Base-by-base conservation (phyloP, 2,113 vertebrate genomes). In the Nansenia antarctica region DNA sequence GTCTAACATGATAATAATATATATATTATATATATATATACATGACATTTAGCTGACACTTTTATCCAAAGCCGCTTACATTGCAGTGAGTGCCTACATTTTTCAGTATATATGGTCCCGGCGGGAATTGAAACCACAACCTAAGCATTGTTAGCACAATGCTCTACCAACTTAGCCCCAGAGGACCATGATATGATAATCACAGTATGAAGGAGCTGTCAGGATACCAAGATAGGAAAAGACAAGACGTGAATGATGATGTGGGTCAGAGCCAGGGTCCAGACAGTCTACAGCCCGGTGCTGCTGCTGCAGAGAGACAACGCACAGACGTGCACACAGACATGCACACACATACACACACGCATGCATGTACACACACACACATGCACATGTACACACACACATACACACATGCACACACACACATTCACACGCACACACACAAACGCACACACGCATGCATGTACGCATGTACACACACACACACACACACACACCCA, bases 291-390 rank as follows among this genome's bases (percentile, higher is more conserved):
- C 32, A 68, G 71, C 67, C 49, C 29, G 64, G n/a, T n/a, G n/a
- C 34, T 62, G 66, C 60, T 78, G 67, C 77, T 84, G 84, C 81
- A 82, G 74, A 76, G 62, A 76, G 72, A 73, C 67, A 65, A 67
- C 54, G 69, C n/a, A 45, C 9, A 60, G 5, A 18, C 22, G 18
- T 45, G 22, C 9, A 22, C 26, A 52, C 18, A 32, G 26, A 32
- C 45, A 32, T 42, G n/a, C 42, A 30, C 62, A 49, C 62, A 30
- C 42, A 30, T 27, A 30, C 62, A 32, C 62, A 31, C 62, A 52
- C 62, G 24, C 24, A 30, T 8, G 61, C 32, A 20, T 18, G 39
- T n/a, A 32, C 26, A 58, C 24, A 45, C 35, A 45, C 54, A 47
- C 31, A 70, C 59, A 72, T 22, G 65, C 26, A 55, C 1, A 72